Evolutionary conservation across 1,140 invertebrate genomes (phyloP).

Genomic region (Metopolophium dirhodum): DNA sequence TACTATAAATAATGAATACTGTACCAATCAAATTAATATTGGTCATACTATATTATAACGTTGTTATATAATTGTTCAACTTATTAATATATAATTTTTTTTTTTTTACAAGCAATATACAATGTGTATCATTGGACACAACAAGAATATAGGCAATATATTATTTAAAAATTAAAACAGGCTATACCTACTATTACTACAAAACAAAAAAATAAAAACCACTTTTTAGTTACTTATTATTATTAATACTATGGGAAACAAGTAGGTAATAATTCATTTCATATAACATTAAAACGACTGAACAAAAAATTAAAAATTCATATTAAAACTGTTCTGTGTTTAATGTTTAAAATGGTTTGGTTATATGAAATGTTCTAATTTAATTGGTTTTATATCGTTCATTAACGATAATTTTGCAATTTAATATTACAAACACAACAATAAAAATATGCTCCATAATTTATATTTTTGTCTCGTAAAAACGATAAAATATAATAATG

Average conservation of each 20-base stretch:
- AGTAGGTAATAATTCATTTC: not conserved
- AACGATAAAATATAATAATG: not conserved
- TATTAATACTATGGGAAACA: not conserved
- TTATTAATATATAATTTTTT: not conserved
- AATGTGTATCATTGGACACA: no score
- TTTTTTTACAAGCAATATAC: no score
- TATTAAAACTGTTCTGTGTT: not conserved
- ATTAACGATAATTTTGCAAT: not conserved
- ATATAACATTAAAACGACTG: not conserved
- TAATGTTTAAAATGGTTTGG: not conserved
- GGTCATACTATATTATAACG: not conserved
- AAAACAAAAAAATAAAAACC: not conserved
- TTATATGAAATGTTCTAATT: slow-evolving; percentile 32
- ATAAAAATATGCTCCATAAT: not conserved
- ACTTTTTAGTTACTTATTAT: not conserved
- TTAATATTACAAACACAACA: not conserved
- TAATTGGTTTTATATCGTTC: not conserved
- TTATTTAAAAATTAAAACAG: not conserved
- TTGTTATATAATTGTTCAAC: not conserved
- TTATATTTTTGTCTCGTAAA: not conserved
- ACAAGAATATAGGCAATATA: not conserved
- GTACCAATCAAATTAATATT: not conserved
- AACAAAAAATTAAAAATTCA: not conserved
- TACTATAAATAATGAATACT: not conserved
- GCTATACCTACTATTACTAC: not conserved